phyloP scores from a whole-genome alignment of 2,888 invertebrate genomes.

The Caenorhabditis japonica region DNA sequence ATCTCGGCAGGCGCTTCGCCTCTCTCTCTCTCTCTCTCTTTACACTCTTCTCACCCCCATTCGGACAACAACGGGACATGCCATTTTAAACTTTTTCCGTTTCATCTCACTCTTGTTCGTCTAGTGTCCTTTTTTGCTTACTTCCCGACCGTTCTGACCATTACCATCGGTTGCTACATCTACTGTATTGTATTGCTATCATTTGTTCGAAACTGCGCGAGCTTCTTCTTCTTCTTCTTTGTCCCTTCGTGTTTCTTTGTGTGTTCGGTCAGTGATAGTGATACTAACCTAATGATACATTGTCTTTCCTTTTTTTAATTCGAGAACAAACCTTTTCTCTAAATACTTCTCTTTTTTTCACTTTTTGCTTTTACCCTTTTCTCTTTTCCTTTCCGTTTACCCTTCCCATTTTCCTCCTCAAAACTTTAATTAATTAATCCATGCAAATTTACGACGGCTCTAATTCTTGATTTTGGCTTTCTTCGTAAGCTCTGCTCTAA shows the following conservation, averaged over 20 bases:
- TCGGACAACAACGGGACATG: slow-evolving; percentile 43
- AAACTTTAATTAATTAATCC: slow-evolving; percentile 11
- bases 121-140: no score
- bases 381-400: neutral
- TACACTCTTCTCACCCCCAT: slow-evolving; percentile 7
- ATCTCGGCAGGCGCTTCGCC: slow-evolving; percentile 26
- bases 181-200: no score
- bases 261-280: neutral
- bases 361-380: neutral
- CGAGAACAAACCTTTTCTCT: no score
- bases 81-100: slow-evolving; percentile 41
- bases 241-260: slow-evolving; percentile 11
- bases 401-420: neutral
- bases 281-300: no score
- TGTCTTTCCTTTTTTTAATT: no score
- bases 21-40: slow-evolving; percentile 10
- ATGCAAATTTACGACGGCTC: slow-evolving; percentile 12
- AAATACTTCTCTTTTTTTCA: no score
- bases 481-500: no score
- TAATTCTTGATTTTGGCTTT: neutral
- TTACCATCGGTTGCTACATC: slow-evolving; percentile 15
- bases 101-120: neutral
- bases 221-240: slow-evolving; percentile 17
- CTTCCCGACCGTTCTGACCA: slow-evolving; percentile 39
- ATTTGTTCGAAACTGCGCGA: neutral